Evolutionary conservation across 2,797 vertebrate species (phyloP), one percentile per base, ranked within the genome.

Genomic region (Moxostoma hubbsi): DNA sequence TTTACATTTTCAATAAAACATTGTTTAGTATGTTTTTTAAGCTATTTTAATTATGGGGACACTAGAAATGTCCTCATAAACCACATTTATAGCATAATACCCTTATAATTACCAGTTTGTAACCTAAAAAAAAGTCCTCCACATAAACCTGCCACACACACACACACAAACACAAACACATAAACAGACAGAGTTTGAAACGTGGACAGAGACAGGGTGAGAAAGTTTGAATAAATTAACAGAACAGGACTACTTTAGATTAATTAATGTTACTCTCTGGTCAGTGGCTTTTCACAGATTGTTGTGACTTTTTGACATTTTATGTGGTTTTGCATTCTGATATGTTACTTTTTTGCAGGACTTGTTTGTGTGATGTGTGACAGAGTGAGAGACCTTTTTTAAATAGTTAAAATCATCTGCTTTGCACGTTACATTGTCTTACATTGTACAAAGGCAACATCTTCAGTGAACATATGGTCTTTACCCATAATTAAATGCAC

Each of bases 231-330:
- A 53, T 10, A 18, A 36, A 36, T 36, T 36, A 36, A 36, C 36
- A 36, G 36, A 36, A 55, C 13, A 49, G 9, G 70, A 46, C 24
- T 65, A 54, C 61, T 36, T 51, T 53, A 72, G 63, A 67, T 55
- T 86, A 90, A 91, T 90, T 92, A 87, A 92, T 91, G 91, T 90
- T 88, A 90, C 82, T 87, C 87, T 83, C 87, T 89, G 18, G 18
- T 92, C 90, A 91, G 81, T 85, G 87, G 79, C 86, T 91, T 85
- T 87, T 12, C 18, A 36, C n/a, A 12, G 55, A 67, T 16, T 5
- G 6, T 46, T 45, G 24, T 43, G 53, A 36, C 13, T 51, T 66
- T 24, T 12, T 6, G 46, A n/a, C 16, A 36, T 18, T n/a, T 43
- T 1, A 50, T 61, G 9, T 61, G 6, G 47, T 9, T 59, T 65